A percentile compares a stretch with the other conserved stretches of the same genome.
phyloP scores from a whole-genome alignment of 2,888 invertebrate genomes.

The Melieria picta region DNA sequence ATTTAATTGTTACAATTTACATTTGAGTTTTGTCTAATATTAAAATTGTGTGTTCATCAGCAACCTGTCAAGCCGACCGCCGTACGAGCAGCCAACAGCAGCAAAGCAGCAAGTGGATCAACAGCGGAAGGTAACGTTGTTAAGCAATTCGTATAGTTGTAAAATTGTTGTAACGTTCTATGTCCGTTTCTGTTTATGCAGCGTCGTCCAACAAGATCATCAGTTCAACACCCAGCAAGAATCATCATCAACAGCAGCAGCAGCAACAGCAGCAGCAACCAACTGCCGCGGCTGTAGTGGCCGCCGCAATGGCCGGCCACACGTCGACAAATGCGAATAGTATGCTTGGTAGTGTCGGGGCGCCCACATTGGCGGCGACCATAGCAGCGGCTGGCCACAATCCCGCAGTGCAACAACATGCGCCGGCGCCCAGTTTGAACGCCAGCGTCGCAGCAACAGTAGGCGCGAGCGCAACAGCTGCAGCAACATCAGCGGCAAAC shows the following conservation, averaged over 20 bases:
- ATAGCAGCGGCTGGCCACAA: constrained; percentile 49
- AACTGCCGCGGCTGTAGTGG: constrained; percentile 46
- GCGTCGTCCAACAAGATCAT: constrained; percentile 57
- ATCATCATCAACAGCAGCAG: constrained; percentile 58
- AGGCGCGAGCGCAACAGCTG: constrained; percentile 38
- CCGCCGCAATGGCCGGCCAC: constrained; percentile 44
- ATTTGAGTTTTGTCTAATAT: background rate
- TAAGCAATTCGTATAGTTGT: background rate
- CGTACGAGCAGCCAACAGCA: constrained; percentile 72
- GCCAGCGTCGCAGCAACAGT: constrained; percentile 28
- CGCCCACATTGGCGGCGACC: constrained; percentile 46
- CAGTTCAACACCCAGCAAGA: constrained; percentile 67
- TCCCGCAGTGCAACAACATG: constrained; percentile 60
- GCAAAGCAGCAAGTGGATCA: constrained; percentile 65
- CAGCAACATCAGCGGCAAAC: constrained; percentile 43
- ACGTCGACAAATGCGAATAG: constrained; percentile 31
- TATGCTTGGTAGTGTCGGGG: constrained; percentile 31
- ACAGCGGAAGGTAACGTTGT: constrained; percentile 67
- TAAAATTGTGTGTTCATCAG: constrained; percentile 53
- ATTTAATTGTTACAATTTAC: background rate
- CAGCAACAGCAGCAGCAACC: constrained; percentile 61
- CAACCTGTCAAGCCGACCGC: constrained; percentile 90
- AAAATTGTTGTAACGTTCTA: background rate
- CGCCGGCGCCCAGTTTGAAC: constrained; percentile 62
- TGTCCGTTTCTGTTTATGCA: constrained; percentile 15